Evolutionary conservation across 1,140 invertebrate species (phyloP).

Genomic region (Fopius arisanus): DNA sequence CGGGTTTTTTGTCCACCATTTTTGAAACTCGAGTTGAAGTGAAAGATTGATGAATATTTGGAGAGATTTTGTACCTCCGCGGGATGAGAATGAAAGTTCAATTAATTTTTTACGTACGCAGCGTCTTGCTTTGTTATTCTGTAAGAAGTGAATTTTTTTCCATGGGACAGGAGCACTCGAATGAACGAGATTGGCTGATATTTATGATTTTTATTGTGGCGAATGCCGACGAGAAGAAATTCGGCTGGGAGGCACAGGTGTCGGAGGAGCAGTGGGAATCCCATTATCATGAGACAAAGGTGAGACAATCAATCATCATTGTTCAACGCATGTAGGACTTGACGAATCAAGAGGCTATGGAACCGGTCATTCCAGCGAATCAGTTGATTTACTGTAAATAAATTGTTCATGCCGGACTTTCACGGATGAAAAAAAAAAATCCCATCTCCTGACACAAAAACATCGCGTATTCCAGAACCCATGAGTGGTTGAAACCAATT

Average conservation of each 20-base stretch:
- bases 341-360: neutral
- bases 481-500: too few relatives aligned
- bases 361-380: neutral
- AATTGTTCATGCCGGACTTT: too few relatives aligned
- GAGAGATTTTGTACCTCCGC: neutral
- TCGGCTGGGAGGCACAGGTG: constrained; percentile 4
- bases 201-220: neutral
- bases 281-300: constrained; percentile 56
- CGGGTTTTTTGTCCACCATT: too few relatives aligned
- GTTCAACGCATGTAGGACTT: constrained; percentile 17
- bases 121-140: neutral
- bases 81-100: constrained; percentile 9
- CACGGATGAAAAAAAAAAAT: constrained; percentile 17
- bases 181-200: neutral
- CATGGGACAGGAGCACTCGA: neutral
- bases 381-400: neutral
- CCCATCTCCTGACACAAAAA: neutral
- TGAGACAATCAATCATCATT: constrained; percentile 54
- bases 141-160: neutral
- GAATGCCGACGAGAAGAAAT: neutral
- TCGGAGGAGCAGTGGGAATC: constrained; percentile 47
- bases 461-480: neutral
- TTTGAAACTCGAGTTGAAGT: neutral
- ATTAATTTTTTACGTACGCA: constrained; percentile 8
- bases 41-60: neutral